These are phyloP conservation scores for Kuschelorhynchus macadamiae DNA, from an alignment of 2,888 invertebrate species.

Conservation along the genomic window DNA sequence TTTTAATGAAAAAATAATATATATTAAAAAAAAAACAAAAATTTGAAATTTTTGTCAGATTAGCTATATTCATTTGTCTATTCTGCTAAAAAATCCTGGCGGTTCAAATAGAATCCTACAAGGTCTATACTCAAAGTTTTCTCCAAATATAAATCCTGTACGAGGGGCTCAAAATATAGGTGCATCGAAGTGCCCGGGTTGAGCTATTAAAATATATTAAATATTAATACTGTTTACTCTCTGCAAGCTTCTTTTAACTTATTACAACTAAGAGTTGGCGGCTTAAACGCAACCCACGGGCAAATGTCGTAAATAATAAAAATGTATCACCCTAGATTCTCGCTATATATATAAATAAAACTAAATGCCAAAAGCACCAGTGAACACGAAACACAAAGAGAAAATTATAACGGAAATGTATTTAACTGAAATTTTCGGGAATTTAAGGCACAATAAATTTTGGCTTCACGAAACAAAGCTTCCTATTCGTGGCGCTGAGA, in stretches of 20 bases:
- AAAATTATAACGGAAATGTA: conserved; percentile 57
- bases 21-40: no score
- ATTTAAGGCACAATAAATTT: conserved; percentile 55
- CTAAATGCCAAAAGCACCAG: conserved; percentile 52
- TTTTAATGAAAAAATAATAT: no score
- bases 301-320: conserved; percentile 38
- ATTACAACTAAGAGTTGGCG: background rate
- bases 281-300: background rate
- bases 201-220: no score
- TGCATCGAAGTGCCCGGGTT: no score
- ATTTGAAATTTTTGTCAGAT: no score
- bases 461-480: conserved; percentile 49
- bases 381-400: conserved; percentile 52
- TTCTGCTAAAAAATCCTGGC: no score
- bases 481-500: conserved; percentile 21
- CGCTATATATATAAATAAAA: conserved; percentile 52
- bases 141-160: no score
- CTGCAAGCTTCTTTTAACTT: background rate
- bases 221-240: no score
- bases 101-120: no score
- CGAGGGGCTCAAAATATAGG: no score
- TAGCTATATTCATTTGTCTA: no score
- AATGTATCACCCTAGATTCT: conserved; percentile 40
- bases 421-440: conserved; percentile 56
- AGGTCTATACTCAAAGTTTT: no score